Evolutionary conservation across 2,888 invertebrate species (phyloP).

Genomic region (Melolontha melolontha): DNA sequence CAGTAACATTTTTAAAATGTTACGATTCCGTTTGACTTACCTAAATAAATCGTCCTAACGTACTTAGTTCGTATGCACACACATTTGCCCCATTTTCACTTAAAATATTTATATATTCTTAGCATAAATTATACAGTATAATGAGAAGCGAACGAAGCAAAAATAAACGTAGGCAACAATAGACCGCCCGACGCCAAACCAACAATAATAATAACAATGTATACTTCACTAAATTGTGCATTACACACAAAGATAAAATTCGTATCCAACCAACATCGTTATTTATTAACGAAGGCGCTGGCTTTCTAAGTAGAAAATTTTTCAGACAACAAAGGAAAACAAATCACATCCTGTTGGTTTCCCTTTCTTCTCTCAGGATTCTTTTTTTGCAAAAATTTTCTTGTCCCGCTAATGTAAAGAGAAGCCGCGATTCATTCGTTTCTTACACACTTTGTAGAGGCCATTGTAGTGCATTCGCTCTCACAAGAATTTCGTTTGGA

Average conservation of each 20-base stretch:
- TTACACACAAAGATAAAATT: slow-evolving; percentile 30
- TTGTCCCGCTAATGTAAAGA: slow-evolving; percentile 19
- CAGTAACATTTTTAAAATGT: too few relatives aligned
- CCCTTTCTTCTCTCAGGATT: slow-evolving; percentile 33
- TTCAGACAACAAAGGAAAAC: slow-evolving; percentile 48
- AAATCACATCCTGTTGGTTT: slow-evolving; percentile 45
- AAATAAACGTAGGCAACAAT: slow-evolving; percentile 21
- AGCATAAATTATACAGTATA: slow-evolving; percentile 27
- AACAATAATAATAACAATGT: slow-evolving; percentile 33
- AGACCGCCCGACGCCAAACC: slow-evolving; percentile 6
- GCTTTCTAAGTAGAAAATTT: slow-evolving; percentile 45
- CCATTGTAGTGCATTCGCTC: slow-evolving; percentile 32
- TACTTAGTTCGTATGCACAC: neutral
- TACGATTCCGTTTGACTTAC: too few relatives aligned
- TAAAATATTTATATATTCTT: slow-evolving; percentile 30
- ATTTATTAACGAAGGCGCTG: slow-evolving; percentile 44
- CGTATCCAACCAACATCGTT: slow-evolving; percentile 27
- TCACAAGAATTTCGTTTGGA: slow-evolving; percentile 16
- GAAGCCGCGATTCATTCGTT: slow-evolving; percentile 10
- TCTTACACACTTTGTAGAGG: slow-evolving; percentile 25
- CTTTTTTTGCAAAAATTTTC: slow-evolving; percentile 25
- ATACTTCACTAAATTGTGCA: slow-evolving; percentile 34
- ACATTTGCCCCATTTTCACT: slow-evolving; percentile 10
- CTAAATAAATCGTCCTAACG: too few relatives aligned
- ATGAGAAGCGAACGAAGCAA: slow-evolving; percentile 13